Percentiles rank a stretch among this genome's conserved stretches.
These are phyloP conservation scores for Julus scandinavius DNA, from an alignment of 2,888 invertebrate species.

Conservation along the genomic window DNA sequence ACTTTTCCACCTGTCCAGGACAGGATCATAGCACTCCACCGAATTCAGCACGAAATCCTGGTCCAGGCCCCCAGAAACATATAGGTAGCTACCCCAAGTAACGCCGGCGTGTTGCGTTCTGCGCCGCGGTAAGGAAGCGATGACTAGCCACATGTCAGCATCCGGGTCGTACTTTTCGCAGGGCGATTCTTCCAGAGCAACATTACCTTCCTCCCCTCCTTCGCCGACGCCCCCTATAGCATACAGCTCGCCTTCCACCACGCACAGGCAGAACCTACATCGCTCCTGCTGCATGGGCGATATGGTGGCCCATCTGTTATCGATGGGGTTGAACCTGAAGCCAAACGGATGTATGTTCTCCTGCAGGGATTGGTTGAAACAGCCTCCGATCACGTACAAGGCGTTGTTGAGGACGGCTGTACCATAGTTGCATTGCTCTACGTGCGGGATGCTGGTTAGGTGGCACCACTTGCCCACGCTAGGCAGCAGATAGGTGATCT, in stretches of 20 bases:
- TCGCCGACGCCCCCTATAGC: conserved; percentile 76
- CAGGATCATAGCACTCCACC: conserved; percentile 70
- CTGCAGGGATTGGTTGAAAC: conserved; percentile 75
- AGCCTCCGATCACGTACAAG: conserved; percentile 77
- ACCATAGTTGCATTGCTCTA: conserved; percentile 80
- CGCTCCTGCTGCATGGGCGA: conserved; percentile 75
- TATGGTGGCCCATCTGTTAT: conserved; percentile 76
- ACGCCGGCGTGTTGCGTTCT: conserved; percentile 73
- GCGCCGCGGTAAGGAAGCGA: conserved; percentile 70
- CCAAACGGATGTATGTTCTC: conserved; percentile 80
- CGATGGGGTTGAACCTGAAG: conserved; percentile 73
- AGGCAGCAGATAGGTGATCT: conserved; percentile 74
- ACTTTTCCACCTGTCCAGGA: conserved; percentile 70
- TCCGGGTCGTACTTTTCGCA: conserved; percentile 74
- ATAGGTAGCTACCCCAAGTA: conserved; percentile 66
- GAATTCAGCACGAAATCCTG: conserved; percentile 69
- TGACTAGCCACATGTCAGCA: conserved; percentile 71
- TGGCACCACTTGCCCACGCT: conserved; percentile 73
- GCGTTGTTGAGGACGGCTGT: conserved; percentile 76
- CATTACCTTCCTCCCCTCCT: conserved; percentile 67
- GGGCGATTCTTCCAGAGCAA: conserved; percentile 65
- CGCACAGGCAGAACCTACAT: conserved; percentile 75
- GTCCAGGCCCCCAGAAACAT: conserved; percentile 71
- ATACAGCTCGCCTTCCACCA: conserved; percentile 70
- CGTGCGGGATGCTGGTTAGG: conserved; percentile 77